Base-by-base conservation (phyloP, 2,113 vertebrate genomes). In the Brachyistius frenatus region DNA sequence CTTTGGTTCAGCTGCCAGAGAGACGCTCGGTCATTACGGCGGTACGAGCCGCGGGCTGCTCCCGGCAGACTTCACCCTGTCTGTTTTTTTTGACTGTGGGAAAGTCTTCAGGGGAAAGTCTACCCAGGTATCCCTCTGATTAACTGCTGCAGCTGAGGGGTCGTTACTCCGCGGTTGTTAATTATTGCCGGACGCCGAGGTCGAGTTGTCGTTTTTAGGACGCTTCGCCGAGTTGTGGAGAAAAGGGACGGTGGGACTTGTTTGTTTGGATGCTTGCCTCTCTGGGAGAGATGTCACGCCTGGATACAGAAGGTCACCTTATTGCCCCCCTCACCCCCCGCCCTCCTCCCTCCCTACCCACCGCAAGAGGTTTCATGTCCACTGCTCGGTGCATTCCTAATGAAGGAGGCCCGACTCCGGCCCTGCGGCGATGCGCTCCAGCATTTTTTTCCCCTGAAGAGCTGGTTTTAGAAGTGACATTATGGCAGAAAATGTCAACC, bases 401-500 rank as follows among this genome's bases (percentile, higher is more conserved):
- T 76, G 69, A 84, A 44, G 73, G 37, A 16, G 56, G 32, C 52
- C 57, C 30, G 46, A 13, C 61, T 78, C 44, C 50, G 58, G 78
- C 87, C 23, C 79, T 5, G 50, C 58, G 78, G 81, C 65, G 16
- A 33, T 53, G 66, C 9, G 36, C 47, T 66, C 31, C 53, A 62
- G 72, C 39, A 2, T 69, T 56, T 61, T 32, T 53, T 52, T 6
- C 44, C 65, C 83, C 87, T 7, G 10, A 53, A 49, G 88, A 53
- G 37, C 44, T 8, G 5, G 69, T 73, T 76, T 23, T 63, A 74
- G 60, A 66, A 76, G 62, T 79, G 86, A 85, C 85, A 86, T 87
- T 87, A 85, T 60, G 68, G 50, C 33, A 73, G 74, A 44, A 91
- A 92, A 92, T 86, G 86, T 87, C 88, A 91, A 80, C 65, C 55